Base-by-base conservation (phyloP, 1,140 invertebrate species). In the Coenobita brevimanus region DNA sequence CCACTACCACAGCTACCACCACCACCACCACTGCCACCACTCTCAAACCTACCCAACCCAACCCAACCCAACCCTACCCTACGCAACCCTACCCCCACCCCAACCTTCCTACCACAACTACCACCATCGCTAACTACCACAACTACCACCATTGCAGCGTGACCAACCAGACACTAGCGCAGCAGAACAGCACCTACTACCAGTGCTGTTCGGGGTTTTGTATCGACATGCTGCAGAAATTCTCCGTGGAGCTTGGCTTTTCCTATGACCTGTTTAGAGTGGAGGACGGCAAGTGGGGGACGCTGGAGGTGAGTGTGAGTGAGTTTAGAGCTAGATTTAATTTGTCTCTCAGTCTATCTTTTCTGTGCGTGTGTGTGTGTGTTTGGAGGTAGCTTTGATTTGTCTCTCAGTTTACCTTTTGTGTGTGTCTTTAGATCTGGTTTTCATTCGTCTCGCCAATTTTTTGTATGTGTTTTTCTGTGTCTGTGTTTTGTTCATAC, bases 201-300 rank as follows among this genome's bases (percentile, higher is more conserved):
- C 96, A 97, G 91, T 99, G 99, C 93, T 99, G 98, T 92, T 98
- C 97, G 83, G 99, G 99, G 24, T 98, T 99, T 92, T 99, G 98
- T 93, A 98, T 99, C 87, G 98, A 99, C 93, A 93, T 99, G 38
- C 94, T 99, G 69, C 95, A 97, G 92, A 97, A 97, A 78, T 91
- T 94, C 21, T 92, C 92, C 57, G 91, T 92, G 6, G 92, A 93
- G 81, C 92, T 94, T 41, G 92, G 93, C 30, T 94, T 94, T 91
- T 93, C 93, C 13, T 93, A 91, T 78, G 92, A 93, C 24, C 91
- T 94, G 13, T 93, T 93, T 87, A 92, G 93, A 91, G 93, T 94
- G 3, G 92, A 92, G 62, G 94, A 94, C 89, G 91, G 91, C 36
- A 93, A 93, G 84, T 94, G 94, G 92, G 94, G 94, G 30, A 91